Percentiles rank a stretch among this genome's conserved stretches.
These are phyloP conservation scores for Mus minutoides DNA, from an alignment of 2,797 vertebrate genomes.

Conservation along the genomic window DNA sequence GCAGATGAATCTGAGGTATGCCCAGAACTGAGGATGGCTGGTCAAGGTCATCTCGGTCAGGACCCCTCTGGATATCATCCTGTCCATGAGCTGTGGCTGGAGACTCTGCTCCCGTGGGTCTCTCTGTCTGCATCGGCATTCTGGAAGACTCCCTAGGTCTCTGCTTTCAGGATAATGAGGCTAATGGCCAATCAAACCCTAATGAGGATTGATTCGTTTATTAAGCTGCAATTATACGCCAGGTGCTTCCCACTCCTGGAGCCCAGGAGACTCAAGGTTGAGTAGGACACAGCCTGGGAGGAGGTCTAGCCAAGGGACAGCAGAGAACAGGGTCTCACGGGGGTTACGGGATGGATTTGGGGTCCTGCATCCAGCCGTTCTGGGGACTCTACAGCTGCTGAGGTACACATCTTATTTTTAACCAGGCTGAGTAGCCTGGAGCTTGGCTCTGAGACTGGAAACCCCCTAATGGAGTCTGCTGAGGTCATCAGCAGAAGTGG, in stretches of 20 bases:
- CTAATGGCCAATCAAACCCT: slow-evolving; percentile 75
- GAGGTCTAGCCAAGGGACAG: neutral
- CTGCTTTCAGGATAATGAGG: slow-evolving; percentile 61
- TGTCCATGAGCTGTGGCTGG: neutral
- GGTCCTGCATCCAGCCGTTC: neutral
- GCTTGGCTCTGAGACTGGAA: neutral
- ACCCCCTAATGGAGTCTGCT: no score
- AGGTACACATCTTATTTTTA: neutral
- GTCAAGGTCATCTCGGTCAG: neutral
- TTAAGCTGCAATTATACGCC: slow-evolving; percentile 70
- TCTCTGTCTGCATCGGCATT: neutral
- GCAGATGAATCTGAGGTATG: neutral
- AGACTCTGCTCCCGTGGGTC: neutral
- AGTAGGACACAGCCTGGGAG: neutral
- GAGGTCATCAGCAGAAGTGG: neutral
- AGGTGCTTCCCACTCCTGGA: slow-evolving; percentile 40
- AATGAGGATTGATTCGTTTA: slow-evolving; percentile 77
- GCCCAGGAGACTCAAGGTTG: slow-evolving; percentile 73
- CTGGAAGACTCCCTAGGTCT: slow-evolving; percentile 58
- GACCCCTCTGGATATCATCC: neutral
- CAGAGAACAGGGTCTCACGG: neutral
- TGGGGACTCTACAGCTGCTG: neutral
- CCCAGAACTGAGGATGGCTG: neutral
- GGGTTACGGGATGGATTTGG: neutral
- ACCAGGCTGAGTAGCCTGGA: neutral